phyloP scores from a whole-genome alignment of 2,113 vertebrate species.

The Takifugu flavidus region DNA sequence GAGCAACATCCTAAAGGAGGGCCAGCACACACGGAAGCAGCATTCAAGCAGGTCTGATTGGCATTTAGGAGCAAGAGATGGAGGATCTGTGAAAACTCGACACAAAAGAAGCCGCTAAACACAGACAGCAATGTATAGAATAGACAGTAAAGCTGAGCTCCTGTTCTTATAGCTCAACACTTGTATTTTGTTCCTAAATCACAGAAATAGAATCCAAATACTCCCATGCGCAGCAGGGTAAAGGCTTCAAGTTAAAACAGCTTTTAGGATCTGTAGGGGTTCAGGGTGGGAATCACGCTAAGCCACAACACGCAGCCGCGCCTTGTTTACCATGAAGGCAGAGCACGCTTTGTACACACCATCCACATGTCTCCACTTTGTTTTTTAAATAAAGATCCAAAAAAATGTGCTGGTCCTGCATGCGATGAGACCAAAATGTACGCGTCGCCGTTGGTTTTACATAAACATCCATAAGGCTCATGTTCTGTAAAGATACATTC shows the following conservation, averaged over 20 bases:
- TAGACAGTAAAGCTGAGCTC: too few relatives aligned
- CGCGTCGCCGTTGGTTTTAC: too few relatives aligned
- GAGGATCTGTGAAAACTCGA: background rate
- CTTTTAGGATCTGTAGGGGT: slow-evolving; percentile 1
- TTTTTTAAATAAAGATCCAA: too few relatives aligned
- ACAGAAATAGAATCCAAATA: too few relatives aligned
- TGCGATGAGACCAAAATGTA: too few relatives aligned
- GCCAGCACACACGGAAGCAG: slow-evolving; percentile 47
- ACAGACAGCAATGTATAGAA: background rate
- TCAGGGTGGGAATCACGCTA: slow-evolving; percentile 2
- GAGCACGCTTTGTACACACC: background rate
- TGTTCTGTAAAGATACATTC: too few relatives aligned
- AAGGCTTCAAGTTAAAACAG: slow-evolving; percentile 6
- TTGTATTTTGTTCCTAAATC: too few relatives aligned
- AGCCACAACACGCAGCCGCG: slow-evolving; percentile 1
- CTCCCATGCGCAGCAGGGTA: slow-evolving; percentile 19
- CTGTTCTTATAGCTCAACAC: too few relatives aligned
- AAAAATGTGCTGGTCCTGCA: too few relatives aligned
- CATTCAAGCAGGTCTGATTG: slow-evolving; percentile 48
- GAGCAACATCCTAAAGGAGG: slow-evolving; percentile 50
- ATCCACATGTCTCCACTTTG: too few relatives aligned
- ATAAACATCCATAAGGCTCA: too few relatives aligned
- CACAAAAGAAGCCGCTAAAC: slow-evolving; percentile 37
- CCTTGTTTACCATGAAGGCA: slow-evolving; percentile 18
- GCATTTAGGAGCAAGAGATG: slow-evolving; percentile 36